Evolutionary conservation across 2,888 invertebrate species (phyloP).

Genomic region (Sphecodes monilicornis): DNA sequence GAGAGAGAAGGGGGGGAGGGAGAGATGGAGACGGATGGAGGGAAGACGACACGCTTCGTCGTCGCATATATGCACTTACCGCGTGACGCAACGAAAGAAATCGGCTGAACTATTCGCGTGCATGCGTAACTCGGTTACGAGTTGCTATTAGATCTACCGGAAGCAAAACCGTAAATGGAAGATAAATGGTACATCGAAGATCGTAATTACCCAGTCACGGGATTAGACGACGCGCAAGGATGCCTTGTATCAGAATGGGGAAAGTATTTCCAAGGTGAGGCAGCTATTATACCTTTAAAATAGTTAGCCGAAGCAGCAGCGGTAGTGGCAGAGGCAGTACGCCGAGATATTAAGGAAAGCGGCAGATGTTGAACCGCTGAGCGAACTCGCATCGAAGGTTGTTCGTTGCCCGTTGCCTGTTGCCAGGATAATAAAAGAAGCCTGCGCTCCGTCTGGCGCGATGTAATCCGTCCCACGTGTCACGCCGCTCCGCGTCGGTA

Average conservation of each 20-base stretch:
- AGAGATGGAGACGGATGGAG: background rate
- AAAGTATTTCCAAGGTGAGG: constrained; percentile 34
- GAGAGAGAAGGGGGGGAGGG: constrained; percentile 3
- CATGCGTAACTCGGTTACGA: constrained; percentile 30
- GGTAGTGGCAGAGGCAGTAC: constrained; percentile 2
- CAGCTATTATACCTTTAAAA: constrained; percentile 27
- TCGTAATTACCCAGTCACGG: constrained; percentile 31
- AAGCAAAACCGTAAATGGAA: constrained; percentile 41
- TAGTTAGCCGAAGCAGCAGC: background rate
- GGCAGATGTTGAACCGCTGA: constrained; percentile 48
- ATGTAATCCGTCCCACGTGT: constrained; percentile 64
- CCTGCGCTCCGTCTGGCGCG: constrained; percentile 41
- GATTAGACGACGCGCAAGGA: constrained; percentile 5
- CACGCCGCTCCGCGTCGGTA: constrained; percentile 15
- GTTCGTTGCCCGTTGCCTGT: constrained; percentile 14
- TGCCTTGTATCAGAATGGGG: constrained; percentile 1
- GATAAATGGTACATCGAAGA: constrained; percentile 40
- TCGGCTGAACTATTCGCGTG: constrained; percentile 50
- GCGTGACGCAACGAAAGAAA: constrained; percentile 62
- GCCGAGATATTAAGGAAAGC: constrained; percentile 21
- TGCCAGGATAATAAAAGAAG: constrained; percentile 46
- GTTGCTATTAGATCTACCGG: constrained; percentile 42
- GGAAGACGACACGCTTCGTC: constrained; percentile 14
- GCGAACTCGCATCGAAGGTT: constrained; percentile 39
- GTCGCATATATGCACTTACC: constrained; percentile 1